phyloP scores from a whole-genome alignment of 2,113 vertebrate genomes.

The Ellobius talpinus region DNA sequence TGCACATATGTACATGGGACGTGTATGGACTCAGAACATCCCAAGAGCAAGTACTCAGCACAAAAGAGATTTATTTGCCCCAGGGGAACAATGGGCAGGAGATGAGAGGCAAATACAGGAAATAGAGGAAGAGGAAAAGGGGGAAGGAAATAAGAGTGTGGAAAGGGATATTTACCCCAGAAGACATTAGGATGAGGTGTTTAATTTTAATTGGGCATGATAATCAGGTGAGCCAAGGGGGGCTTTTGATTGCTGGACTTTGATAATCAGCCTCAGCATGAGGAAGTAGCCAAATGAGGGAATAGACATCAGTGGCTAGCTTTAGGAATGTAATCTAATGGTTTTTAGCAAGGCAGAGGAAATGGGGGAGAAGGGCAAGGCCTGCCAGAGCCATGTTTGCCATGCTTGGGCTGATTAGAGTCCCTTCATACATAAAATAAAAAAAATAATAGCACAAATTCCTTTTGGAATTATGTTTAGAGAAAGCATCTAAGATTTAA shows the following conservation, averaged over 20 bases:
- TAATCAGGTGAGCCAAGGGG: neutral
- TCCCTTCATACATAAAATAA: neutral
- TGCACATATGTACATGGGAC: neutral
- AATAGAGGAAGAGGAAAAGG: neutral
- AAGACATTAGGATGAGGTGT: neutral
- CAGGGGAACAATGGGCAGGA: neutral
- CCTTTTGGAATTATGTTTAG: neutral
- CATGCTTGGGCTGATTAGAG: neutral
- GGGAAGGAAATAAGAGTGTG: neutral
- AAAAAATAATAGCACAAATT: neutral
- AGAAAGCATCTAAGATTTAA: neutral
- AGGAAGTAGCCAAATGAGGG: neutral
- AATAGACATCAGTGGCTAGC: neutral
- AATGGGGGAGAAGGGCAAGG: neutral
- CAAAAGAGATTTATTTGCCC: neutral
- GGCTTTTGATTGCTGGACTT: neutral
- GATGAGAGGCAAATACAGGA: neutral
- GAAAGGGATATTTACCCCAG: neutral
- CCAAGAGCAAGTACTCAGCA: neutral
- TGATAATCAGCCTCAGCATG: neutral
- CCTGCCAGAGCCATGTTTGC: neutral
- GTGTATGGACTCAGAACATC: neutral
- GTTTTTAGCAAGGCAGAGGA: neutral
- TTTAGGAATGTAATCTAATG: neutral
- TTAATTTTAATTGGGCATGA: neutral